A percentile compares a stretch with the other conserved stretches of the same genome.
phyloP scores from a whole-genome alignment of 2,113 vertebrate species.

The Charina bottae region DNA sequence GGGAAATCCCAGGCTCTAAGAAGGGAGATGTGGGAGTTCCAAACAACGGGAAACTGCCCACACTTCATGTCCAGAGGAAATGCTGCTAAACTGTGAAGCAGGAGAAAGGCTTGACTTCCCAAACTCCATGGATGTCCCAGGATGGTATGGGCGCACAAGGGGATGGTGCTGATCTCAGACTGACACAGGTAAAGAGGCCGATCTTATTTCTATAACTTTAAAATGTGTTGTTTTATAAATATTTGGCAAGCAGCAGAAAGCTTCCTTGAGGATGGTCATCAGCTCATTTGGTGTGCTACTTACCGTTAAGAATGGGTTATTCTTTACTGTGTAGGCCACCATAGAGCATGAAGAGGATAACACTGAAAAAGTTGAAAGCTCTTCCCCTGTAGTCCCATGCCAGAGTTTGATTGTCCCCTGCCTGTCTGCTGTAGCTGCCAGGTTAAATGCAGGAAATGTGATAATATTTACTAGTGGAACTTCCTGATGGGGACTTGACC shows the following conservation, averaged over 20 bases:
- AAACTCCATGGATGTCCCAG: neutral
- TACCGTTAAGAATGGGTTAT: conserved; percentile 70
- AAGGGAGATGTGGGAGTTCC: neutral
- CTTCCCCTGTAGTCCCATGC: conserved; percentile 67
- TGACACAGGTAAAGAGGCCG: neutral
- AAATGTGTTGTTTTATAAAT: neutral
- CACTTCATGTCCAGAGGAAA: neutral
- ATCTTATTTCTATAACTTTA: neutral
- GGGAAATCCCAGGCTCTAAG: neutral
- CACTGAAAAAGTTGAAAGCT: conserved; percentile 65
- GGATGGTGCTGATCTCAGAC: neutral
- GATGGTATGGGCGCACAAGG: neutral
- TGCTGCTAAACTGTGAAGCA: neutral
- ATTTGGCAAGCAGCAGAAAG: neutral
- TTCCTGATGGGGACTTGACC: conserved; percentile 74
- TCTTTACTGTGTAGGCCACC: conserved; percentile 58
- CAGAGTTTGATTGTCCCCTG: conserved; percentile 68
- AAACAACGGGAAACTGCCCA: neutral
- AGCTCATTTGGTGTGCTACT: conserved; percentile 30
- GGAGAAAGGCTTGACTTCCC: neutral
- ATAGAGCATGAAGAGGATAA: conserved; percentile 52
- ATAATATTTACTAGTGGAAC: conserved; percentile 66
- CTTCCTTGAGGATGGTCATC: neutral
- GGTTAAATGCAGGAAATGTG: conserved; percentile 55
- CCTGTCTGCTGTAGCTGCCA: conserved; percentile 70